Percentiles rank a stretch among this genome's conserved stretches.
phyloP scores from a whole-genome alignment of 2,888 invertebrate species.

The Luperina testacea region DNA sequence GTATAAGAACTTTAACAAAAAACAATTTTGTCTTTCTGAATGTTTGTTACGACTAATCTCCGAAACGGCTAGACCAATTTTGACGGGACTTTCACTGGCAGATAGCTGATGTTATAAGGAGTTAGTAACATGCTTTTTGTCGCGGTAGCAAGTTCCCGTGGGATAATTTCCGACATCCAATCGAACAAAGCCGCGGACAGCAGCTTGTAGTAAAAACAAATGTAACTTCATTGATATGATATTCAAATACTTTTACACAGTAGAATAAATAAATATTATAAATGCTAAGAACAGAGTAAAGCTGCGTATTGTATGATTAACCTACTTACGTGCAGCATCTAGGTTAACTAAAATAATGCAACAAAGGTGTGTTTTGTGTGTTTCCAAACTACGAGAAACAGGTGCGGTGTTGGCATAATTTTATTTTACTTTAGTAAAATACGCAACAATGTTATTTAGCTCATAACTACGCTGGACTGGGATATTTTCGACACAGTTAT shows the following conservation, averaged over 20 bases:
- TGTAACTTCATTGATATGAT: background rate
- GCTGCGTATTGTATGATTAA: constrained; percentile 33
- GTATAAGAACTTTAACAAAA: too few species aligned
- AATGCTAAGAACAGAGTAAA: constrained; percentile 4
- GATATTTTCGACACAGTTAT: background rate
- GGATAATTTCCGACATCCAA: too few species aligned
- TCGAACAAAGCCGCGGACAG: too few species aligned
- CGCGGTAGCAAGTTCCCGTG: too few species aligned
- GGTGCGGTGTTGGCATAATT: background rate
- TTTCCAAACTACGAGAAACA: constrained; percentile 14
- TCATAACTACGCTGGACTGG: background rate
- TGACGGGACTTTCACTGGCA: too few species aligned
- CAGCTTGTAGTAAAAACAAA: too few species aligned
- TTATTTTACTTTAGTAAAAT: background rate
- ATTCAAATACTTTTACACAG: background rate
- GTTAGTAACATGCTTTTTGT: too few species aligned
- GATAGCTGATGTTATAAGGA: too few species aligned
- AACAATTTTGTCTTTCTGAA: too few species aligned
- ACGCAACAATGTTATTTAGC: background rate
- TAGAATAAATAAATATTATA: constrained; percentile 13
- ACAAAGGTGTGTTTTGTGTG: constrained; percentile 13
- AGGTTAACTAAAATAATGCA: constrained; percentile 46
- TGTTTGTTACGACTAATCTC: too few species aligned
- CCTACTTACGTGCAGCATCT: constrained; percentile 30
- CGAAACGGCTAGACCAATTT: too few species aligned